Evolutionary conservation across 2,113 vertebrate species (phyloP).

Genomic region (Psittacus erithacus): DNA sequence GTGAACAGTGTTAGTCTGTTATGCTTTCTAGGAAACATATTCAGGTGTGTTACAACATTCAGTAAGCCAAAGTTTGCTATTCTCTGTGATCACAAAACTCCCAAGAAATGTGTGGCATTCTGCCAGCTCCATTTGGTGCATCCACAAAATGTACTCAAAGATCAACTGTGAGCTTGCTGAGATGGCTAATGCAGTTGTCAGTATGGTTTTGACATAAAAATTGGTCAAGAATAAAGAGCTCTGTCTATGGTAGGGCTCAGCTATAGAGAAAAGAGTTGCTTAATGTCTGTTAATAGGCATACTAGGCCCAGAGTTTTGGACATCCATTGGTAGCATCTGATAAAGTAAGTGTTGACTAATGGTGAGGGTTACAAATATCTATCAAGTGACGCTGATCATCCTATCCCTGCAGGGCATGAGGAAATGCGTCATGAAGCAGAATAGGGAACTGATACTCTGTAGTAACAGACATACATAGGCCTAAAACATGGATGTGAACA

Average conservation of each 20-base stretch:
- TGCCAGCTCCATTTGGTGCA: neutral
- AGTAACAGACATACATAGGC: neutral
- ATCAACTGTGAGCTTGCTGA: neutral
- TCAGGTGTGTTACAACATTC: neutral
- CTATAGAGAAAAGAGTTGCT: neutral
- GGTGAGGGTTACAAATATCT: neutral
- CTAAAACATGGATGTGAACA: neutral
- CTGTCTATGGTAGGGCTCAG: neutral
- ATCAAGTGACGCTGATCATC: neutral
- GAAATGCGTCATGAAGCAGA: neutral
- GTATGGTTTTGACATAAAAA: neutral
- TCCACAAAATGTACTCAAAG: neutral
- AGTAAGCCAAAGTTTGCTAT: neutral
- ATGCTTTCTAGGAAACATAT: neutral
- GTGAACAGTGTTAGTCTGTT: neutral
- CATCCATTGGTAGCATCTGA: neutral
- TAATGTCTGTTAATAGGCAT: neutral
- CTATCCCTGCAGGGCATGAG: neutral
- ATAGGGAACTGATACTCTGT: neutral
- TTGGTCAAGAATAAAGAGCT: neutral
- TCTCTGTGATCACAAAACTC: neutral
- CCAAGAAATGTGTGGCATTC: neutral
- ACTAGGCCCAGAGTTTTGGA: neutral
- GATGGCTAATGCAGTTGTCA: neutral
- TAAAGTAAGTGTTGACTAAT: neutral